These are phyloP conservation scores for Campaea margaritaria DNA, from an alignment of 2,888 invertebrate genomes.

Conservation along the genomic window DNA sequence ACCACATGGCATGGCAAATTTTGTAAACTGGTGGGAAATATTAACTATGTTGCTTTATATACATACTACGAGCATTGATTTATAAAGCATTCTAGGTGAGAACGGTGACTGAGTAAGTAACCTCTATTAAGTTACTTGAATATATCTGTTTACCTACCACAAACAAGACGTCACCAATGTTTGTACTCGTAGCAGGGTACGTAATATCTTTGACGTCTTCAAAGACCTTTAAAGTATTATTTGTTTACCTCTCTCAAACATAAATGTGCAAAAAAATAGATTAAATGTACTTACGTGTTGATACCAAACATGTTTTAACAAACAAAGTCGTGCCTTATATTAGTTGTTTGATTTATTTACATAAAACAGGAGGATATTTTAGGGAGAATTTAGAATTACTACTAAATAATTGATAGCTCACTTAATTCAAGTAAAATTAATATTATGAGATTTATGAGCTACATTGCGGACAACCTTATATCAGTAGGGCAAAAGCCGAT, in stretches of 20 bases:
- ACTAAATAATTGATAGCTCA: too few species aligned
- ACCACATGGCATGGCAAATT: too few species aligned
- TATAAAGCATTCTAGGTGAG: too few species aligned
- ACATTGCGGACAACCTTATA: too few species aligned
- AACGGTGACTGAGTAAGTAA: background rate
- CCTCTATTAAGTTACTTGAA: background rate
- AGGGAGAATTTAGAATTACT: too few species aligned
- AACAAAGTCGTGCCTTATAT: conserved; percentile 28
- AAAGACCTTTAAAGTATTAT: conserved; percentile 16
- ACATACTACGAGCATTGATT: too few species aligned
- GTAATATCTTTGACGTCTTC: conserved; percentile 8
- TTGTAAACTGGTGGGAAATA: too few species aligned
- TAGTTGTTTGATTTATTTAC: conserved; percentile 17
- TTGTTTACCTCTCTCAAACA: conserved; percentile 7
- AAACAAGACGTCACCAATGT: conserved; percentile 1
- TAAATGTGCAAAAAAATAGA: conserved; percentile 5
- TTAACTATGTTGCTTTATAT: too few species aligned
- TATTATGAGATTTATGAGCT: too few species aligned
- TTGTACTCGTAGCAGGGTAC: background rate
- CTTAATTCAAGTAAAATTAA: too few species aligned
- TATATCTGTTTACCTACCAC: conserved; percentile 6
- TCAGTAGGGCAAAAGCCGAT: too few species aligned
- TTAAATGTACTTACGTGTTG: conserved; percentile 15
- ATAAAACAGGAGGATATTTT: too few species aligned
- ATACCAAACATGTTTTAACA: conserved; percentile 6